Conservation (phyloP, 1,140 invertebrate genomes). For the Mactra quadrangularis region DNA sequence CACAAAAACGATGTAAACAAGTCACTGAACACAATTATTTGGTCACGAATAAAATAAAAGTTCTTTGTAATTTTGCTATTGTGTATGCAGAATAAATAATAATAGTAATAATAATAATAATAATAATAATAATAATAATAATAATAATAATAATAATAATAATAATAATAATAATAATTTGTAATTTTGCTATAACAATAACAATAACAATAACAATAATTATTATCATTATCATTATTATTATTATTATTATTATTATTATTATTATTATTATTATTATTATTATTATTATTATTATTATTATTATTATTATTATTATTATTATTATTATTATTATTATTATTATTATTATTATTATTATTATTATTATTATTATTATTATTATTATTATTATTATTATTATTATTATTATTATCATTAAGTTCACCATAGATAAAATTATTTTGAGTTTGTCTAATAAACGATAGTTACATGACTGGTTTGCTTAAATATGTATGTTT, state of each 20-base stretch:
- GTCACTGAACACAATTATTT: no score
- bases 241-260: slow-evolving; percentile 12
- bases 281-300: background rate
- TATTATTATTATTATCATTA: background rate
- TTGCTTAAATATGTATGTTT: background rate
- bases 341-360: slow-evolving; percentile 5
- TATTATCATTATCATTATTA: background rate
- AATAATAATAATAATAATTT: slow-evolving; percentile 23
- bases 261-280: background rate
- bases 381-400: background rate
- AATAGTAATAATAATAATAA: no score
- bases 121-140: slow-evolving; percentile 17
- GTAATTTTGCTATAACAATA: background rate
- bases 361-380: background rate
- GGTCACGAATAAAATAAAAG: no score
- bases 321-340: slow-evolving; percentile 6
- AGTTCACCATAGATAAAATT: no score
- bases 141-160: slow-evolving; percentile 22
- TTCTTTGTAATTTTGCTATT: no score
- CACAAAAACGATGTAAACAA: no score
- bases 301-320: background rate
- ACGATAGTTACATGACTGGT: background rate
- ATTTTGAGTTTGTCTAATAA: no score
- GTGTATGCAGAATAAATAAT: no score
- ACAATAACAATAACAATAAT: slow-evolving; percentile 17